Evolutionary conservation across 2,113 vertebrate species (phyloP), one percentile per base, ranked within the genome.

Genomic region (Apteryx owenii): DNA sequence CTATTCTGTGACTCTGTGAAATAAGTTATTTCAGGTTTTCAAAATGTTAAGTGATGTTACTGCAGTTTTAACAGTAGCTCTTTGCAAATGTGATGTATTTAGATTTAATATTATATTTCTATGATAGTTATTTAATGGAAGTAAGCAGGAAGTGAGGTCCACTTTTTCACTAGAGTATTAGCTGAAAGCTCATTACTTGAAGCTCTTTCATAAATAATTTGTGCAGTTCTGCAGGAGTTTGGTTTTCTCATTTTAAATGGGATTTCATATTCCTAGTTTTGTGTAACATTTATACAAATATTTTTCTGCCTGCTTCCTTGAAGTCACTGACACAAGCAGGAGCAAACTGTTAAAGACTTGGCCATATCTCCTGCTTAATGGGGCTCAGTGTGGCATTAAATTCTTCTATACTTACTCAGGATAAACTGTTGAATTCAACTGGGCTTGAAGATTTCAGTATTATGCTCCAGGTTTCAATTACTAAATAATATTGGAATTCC

Each of bases 351-450:
- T 51, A 71, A 70, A 0, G 0, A n/a, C 60, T 64, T 51, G 28
- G 50, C 87, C n/a, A 2, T 87, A 23, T 72, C 71, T 75, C 54
- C 62, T 76, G 28, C 53, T 92, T 81, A 36, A 62, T 16, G 23
- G 38, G 23, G 61, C 23, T 87, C 81, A 42, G n/a, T 3, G 21
- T 48, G 86, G 78, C 69, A 61, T 71, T 88, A 62, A 91, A 70
- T 85, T 65, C 79, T 88, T 44, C 40, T 69, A 58, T 88, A 46
- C 70, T 79, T 50, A 81, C 70, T 91, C 80, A 92, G 81, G 68
- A 76, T 64, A 93, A 93, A 89, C 71, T 38, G 38, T 81, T 89
- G 75, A 80, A 76, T 90, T 96, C 78, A 95, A 2, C 50, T 77
- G 60, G 78, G 89, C 64, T 88, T 58, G 70, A 81, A 92, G 38